Percentiles rank a stretch among this genome's conserved stretches.
phyloP scores from a whole-genome alignment of 2,888 invertebrate genomes.

The Rhaphigaster nebulosa region DNA sequence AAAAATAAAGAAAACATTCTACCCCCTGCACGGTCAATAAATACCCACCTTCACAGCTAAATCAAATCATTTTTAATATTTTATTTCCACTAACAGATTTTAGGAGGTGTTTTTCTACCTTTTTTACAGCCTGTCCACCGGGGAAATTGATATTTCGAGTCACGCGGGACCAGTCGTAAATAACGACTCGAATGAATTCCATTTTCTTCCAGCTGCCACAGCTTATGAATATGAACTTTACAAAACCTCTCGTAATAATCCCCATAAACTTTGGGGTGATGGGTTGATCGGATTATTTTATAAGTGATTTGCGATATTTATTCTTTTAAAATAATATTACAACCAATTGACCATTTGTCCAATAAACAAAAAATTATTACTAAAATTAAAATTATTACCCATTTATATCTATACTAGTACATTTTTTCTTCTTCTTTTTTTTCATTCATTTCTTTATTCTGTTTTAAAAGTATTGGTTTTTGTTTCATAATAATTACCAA shows the following conservation, averaged over 20 bases:
- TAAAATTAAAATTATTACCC: too few species aligned
- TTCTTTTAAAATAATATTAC: not conserved
- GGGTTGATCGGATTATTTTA: not conserved
- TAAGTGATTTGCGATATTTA: not conserved
- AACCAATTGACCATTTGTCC: not conserved
- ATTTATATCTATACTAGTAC: too few species aligned
- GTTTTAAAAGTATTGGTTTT: too few species aligned
- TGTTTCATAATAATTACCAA: too few species aligned
- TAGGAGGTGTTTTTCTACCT: constrained; percentile 2
- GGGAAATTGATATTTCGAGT: constrained; percentile 41
- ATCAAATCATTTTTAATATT: constrained; percentile 49
- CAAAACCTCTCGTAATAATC: constrained; percentile 1
- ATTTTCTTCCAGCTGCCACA: constrained; percentile 43
- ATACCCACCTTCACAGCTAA: constrained; percentile 31
- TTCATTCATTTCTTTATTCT: too few species aligned
- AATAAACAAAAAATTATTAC: not conserved
- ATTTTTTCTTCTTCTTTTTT: too few species aligned
- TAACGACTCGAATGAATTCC: constrained; percentile 37
- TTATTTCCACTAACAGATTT: constrained; percentile 43
- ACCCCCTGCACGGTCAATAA: constrained; percentile 38
- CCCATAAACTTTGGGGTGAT: not conserved
- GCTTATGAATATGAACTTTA: constrained; percentile 38
- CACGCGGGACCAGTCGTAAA: constrained; percentile 43
- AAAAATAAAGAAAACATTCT: constrained; percentile 6
- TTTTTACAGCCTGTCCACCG: constrained; percentile 28